Evolutionary conservation across 2,113 vertebrate species (phyloP).

Genomic region (Acinonyx jubatus): DNA sequence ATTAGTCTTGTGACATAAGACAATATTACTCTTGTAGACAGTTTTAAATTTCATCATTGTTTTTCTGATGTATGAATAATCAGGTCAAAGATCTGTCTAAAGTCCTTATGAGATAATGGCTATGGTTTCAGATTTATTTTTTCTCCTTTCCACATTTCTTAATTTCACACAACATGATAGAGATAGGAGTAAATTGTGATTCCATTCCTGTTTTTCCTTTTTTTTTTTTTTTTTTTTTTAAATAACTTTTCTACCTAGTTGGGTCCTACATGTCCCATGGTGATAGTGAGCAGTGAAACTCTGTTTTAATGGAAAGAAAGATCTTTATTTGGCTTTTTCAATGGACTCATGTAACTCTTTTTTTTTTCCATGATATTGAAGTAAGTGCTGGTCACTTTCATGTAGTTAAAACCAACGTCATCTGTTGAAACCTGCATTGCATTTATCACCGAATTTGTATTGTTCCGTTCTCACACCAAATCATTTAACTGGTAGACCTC

Average conservation of each 20-base stretch:
- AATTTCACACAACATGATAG: constrained; percentile 29
- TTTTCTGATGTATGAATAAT: constrained; percentile 32
- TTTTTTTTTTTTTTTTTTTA: background rate
- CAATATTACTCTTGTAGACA: background rate
- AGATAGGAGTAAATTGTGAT: background rate
- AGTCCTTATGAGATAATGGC: constrained; percentile 41
- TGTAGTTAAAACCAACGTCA: background rate
- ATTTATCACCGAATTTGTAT: background rate
- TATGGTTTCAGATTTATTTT: background rate
- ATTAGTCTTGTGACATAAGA: constrained; percentile 29
- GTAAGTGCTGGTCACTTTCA: background rate
- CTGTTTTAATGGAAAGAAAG: background rate
- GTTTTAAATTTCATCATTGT: constrained; percentile 35
- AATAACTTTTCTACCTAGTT: background rate
- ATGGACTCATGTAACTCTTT: background rate
- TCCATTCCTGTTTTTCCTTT: background rate
- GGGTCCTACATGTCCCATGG: background rate
- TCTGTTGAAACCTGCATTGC: background rate
- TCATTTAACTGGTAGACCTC: background rate
- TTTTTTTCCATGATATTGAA: background rate
- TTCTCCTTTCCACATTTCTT: background rate
- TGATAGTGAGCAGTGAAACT: background rate
- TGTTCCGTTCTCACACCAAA: background rate
- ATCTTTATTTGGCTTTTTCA: background rate
- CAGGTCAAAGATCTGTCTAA: constrained; percentile 37